These are phyloP conservation scores for Syngnathus acus DNA, from an alignment of 2,797 vertebrate genomes.

Conservation along the genomic window DNA sequence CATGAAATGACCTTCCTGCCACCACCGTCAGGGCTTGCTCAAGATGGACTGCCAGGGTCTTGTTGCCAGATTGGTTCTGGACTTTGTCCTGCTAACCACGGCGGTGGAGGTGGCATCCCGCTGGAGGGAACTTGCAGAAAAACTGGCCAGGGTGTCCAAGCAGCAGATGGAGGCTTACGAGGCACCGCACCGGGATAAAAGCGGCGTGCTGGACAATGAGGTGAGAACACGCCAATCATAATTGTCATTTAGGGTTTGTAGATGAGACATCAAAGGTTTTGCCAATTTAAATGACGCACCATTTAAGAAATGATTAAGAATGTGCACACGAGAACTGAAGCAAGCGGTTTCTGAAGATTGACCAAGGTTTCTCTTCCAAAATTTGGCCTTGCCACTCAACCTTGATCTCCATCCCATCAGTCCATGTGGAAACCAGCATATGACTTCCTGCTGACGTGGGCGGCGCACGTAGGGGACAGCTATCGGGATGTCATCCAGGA, in stretches of 20 bases:
- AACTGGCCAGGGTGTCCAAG: slow-evolving; percentile 82
- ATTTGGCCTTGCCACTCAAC: neutral
- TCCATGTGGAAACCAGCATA: slow-evolving; percentile 99
- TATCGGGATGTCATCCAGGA: slow-evolving; percentile 95
- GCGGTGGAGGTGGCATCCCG: slow-evolving; percentile 92
- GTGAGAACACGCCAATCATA: slow-evolving; percentile 52
- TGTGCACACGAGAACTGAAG: neutral
- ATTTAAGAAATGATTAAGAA: too few species aligned
- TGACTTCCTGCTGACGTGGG: slow-evolving; percentile 94
- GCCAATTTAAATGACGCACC: neutral
- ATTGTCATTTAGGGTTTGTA: neutral
- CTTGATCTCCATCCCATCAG: slow-evolving; percentile 45
- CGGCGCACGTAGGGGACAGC: slow-evolving; percentile 89
- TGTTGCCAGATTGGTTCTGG: slow-evolving; percentile 85
- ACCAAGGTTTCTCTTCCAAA: neutral
- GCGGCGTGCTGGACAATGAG: slow-evolving; percentile 82
- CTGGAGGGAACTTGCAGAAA: slow-evolving; percentile 93
- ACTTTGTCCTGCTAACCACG: slow-evolving; percentile 89
- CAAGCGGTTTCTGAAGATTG: neutral
- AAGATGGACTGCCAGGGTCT: slow-evolving; percentile 97
- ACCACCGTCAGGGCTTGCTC: slow-evolving; percentile 77
- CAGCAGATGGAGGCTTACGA: slow-evolving; percentile 97
- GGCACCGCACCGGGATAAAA: slow-evolving; percentile 86
- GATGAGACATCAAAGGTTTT: neutral
- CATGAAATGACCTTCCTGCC: neutral